Conservation (phyloP, 2,113 vertebrate species). For the Bubo scandiacus region DNA sequence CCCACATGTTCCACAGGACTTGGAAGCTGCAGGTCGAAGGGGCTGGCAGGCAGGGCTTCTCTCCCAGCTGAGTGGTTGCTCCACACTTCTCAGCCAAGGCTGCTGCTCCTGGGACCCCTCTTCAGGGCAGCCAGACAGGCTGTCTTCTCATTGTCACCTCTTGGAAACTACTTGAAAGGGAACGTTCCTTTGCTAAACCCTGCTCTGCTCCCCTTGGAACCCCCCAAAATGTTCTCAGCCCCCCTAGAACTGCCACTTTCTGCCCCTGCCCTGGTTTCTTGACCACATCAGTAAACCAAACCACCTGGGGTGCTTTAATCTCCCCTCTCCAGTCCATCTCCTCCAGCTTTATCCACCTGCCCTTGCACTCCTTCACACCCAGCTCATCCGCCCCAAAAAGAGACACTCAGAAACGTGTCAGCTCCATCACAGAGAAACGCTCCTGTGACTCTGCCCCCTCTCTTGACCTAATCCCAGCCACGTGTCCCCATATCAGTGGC, state of each 20-base stretch:
- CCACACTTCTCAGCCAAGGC: accelerated
- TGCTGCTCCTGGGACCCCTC: neutral
- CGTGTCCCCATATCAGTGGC: accelerated
- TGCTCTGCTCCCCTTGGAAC: neutral
- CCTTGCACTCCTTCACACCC: accelerated
- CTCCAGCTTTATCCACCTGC: neutral
- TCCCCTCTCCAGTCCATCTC: neutral
- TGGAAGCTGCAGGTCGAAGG: neutral
- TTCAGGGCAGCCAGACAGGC: neutral
- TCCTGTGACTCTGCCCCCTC: neutral
- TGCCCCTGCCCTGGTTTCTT: neutral
- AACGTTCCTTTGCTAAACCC: neutral
- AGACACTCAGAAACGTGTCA: accelerated
- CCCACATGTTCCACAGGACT: neutral
- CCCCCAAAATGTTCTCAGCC: neutral
- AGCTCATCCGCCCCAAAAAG: neutral
- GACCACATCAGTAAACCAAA: neutral
- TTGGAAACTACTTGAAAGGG: neutral
- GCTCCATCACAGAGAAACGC: neutral
- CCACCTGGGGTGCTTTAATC: accelerated
- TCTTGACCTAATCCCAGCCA: neutral
- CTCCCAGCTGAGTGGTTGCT: neutral
- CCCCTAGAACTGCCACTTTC: accelerated
- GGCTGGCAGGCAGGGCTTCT: neutral
- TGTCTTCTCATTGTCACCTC: neutral